A percentile compares a stretch with the other conserved stretches of the same genome.
Evolutionary conservation across 2,888 invertebrate species (phyloP).

Genomic region (Mylabris sibirica): DNA sequence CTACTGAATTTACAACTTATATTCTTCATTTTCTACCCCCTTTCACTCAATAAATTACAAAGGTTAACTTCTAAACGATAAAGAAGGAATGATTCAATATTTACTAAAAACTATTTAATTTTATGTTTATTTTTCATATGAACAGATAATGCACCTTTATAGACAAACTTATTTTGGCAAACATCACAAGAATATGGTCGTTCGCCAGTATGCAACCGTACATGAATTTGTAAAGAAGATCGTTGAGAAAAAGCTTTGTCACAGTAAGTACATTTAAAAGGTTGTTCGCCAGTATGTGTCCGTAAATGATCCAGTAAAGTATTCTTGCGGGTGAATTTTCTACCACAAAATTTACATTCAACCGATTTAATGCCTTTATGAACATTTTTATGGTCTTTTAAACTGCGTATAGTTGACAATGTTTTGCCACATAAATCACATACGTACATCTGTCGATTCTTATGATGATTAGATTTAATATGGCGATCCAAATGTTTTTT

Average conservation of each 20-base stretch:
- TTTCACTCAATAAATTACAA: no score
- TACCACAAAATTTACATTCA: slow-evolving; percentile 58
- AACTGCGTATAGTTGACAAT: slow-evolving; percentile 42
- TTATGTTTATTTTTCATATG: slow-evolving; percentile 48
- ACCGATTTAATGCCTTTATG: slow-evolving; percentile 54
- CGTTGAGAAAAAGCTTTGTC: slow-evolving; percentile 53
- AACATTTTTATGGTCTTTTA: slow-evolving; percentile 57
- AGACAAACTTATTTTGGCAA: slow-evolving; percentile 49
- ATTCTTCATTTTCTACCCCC: no score
- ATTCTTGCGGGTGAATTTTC: slow-evolving; percentile 55
- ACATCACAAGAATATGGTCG: slow-evolving; percentile 50
- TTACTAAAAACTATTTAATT: no score
- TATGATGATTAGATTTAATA: slow-evolving; percentile 30
- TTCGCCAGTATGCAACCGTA: slow-evolving; percentile 52
- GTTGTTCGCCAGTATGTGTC: slow-evolving; percentile 58
- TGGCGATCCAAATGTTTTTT: neutral
- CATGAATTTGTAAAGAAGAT: slow-evolving; percentile 49
- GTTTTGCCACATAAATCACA: slow-evolving; percentile 52
- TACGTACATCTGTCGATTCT: slow-evolving; percentile 24
- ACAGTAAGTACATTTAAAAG: slow-evolving; percentile 53
- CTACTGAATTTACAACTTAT: no score
- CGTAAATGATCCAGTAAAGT: slow-evolving; percentile 58
- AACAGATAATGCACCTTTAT: slow-evolving; percentile 46
- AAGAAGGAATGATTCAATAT: no score
- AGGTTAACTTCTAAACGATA: no score